phyloP scores from a whole-genome alignment of 2,113 vertebrate species.

The Dolichallabes microphthalmus region DNA sequence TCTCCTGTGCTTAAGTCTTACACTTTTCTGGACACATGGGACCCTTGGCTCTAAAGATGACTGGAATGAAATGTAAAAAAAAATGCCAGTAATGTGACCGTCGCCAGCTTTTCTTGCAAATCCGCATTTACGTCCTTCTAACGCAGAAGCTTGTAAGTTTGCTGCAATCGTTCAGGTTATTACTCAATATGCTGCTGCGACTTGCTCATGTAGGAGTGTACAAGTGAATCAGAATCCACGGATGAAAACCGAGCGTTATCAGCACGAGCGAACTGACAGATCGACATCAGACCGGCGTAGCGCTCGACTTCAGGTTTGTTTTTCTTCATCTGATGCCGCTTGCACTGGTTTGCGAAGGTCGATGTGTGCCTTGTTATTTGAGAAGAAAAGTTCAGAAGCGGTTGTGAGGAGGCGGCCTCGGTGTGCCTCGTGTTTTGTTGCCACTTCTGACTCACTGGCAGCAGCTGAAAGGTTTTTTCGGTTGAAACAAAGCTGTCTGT shows the following conservation, averaged over 20 bases:
- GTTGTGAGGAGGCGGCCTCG: slow-evolving; percentile 25
- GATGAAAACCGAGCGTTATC: slow-evolving; percentile 11
- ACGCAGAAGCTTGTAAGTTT: neutral
- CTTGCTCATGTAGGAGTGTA: slow-evolving; percentile 1
- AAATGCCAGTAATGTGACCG: neutral
- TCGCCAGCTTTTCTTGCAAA: neutral
- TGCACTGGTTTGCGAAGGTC: neutral
- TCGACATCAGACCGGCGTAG: neutral
- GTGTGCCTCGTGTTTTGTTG: neutral
- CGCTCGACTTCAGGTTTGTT: neutral
- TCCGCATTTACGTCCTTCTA: neutral
- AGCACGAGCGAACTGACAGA: neutral
- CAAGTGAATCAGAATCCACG: slow-evolving; percentile 1
- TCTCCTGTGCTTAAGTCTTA: too few relatives aligned
- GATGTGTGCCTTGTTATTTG: neutral
- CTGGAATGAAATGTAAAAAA: neutral
- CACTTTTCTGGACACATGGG: neutral
- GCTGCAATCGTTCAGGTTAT: neutral
- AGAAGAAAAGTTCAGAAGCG: slow-evolving; percentile 1
- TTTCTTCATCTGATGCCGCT: neutral
- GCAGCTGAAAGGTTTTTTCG: slow-evolving; percentile 38
- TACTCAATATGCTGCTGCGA: neutral
- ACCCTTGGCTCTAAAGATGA: neutral
- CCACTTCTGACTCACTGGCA: slow-evolving; percentile 13
- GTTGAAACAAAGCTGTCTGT: slow-evolving; percentile 37